Evolutionary conservation across 2,797 vertebrate genomes (phyloP), one percentile per base, ranked within the genome.

Genomic region (Anguilla marmorata): DNA sequence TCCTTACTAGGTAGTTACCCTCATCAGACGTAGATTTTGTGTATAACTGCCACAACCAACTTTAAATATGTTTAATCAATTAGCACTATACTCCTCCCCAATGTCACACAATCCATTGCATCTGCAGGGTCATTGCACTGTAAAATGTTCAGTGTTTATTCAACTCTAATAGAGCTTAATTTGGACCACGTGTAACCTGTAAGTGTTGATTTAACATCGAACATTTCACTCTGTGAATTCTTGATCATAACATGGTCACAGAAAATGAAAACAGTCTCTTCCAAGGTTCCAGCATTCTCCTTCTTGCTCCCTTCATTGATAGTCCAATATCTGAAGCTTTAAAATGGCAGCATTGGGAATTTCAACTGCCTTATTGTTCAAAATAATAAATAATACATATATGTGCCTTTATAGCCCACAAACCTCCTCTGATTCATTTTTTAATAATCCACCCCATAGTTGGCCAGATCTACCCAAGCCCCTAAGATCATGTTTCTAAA

Each of bases 401-500:
- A 24, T 11, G 0, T 24, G 7, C 1, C 24, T 3, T 7, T 24
- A 63, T 63, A 3, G 60, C 60, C 21, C 60, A 24, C 60, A 63
- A 4, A 63, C 3, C 21, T 24, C 21, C 4, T 63, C 60, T n/a
- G 60, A 63, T 63, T 63, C 5, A 63, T n/a, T 63, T 8, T n/a
- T 24, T 24, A 24, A 63, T 63, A 14, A 5, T n/a, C n/a, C 66
- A 72, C 2, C 1, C 60, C 84, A 76, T 9, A 80, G 37, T 45
- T 48, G 33, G 24, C 11, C 12, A 41, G 86, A 87, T 87, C 63
- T 85, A 88, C 60, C 76, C 86, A 86, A 52, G 80, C 76, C 58
- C 91, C 87, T 89, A 88, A 24, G 89, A 85, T 86, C 88, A 87
- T 11, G 48, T 74, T 87, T 85, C 74, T 33, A 86, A 83, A 88